Base-by-base conservation (phyloP, 2,113 vertebrate species). In the Pao palembangensis region DNA sequence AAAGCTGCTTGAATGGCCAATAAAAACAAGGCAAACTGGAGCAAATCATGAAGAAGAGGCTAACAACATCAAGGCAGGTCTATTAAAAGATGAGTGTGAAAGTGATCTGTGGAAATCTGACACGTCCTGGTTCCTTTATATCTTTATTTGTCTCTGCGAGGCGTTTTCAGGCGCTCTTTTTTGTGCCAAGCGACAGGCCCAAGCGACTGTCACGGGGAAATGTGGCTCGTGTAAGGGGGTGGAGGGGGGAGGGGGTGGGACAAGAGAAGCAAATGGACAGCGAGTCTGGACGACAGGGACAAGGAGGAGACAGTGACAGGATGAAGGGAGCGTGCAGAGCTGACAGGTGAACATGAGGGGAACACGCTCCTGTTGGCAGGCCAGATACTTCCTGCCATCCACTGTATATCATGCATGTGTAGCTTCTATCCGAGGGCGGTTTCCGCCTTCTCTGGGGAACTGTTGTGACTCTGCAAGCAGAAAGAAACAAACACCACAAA, bases 301-400 rank as follows among this genome's bases (percentile, higher is more conserved):
- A 20, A 44, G 20, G 15, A 51, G 59, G 54, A 57, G 54, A 55
- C 3, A 12, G 51, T 67, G 55, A 63, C 44, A 68, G 18, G 47
- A 19, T 6, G 46, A 47, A 3, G 20, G 12, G 47, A 20, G 61
- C n/a, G 18, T 76, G 69, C 43, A 31, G 8, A 4, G 70, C 55
- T 4, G 61, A 69, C 78, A 77, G 76, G 80, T 81, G 64, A 67
- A 79, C 73, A 69, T 10, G 49, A 17, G 66, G 52, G 55, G 46
- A 50, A 58, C 55, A 6, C n/a, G 64, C 20, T 66, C 63, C 38
- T 8, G 54, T 59, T 49, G 67, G 67, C 56, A 67, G 47, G 70
- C 59, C 71, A 38, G 62, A 28, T 55, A 34, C 59, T 58, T 49
- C 58, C 71, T 63, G 64, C 55, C 75, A 61, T 69, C 77, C 55